These are phyloP conservation scores for Scylla paramamosain DNA, from an alignment of 1,140 invertebrate species.

Conservation along the genomic window DNA sequence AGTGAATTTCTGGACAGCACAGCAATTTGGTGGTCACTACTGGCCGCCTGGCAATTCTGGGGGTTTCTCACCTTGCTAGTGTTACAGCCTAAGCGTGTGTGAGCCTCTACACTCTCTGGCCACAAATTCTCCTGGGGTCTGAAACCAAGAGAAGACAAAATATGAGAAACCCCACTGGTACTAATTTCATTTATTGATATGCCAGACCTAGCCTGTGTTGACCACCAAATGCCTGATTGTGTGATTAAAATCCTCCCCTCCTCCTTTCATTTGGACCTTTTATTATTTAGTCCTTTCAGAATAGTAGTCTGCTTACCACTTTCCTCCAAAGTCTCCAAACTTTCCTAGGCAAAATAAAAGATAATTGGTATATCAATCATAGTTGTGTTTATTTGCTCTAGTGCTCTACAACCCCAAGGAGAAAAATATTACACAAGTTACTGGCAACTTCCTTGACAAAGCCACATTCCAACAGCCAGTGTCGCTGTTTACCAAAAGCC, in stretches of 20 bases:
- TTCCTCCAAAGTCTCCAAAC: background rate
- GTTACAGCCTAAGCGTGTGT: conserved; percentile 37
- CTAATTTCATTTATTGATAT: background rate
- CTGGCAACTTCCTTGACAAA: conserved; percentile 24
- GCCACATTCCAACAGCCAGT: background rate
- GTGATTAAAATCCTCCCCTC: background rate
- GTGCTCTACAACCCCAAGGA: conserved; percentile 44
- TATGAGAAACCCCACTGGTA: conserved; percentile 56
- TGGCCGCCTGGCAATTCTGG: conserved; percentile 38
- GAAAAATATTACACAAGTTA: conserved; percentile 19
- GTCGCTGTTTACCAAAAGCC: background rate
- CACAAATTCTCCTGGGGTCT: conserved; percentile 62
- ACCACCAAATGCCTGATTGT: conserved; percentile 12
- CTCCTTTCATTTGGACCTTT: background rate
- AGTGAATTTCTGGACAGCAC: background rate
- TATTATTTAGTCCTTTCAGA: background rate
- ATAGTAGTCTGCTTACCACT: background rate
- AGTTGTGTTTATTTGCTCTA: conserved; percentile 60
- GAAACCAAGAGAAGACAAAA: conserved; percentile 67
- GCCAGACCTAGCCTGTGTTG: background rate
- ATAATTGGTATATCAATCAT: conserved; percentile 45
- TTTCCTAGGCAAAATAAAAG: conserved; percentile 58
- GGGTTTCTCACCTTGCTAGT: conserved; percentile 59
- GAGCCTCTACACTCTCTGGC: conserved; percentile 60
- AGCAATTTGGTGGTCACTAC: conserved; percentile 18